Evolutionary conservation across 2,888 invertebrate species (phyloP), one percentile per base, ranked within the genome.

Genomic region (Volucella bombylans): DNA sequence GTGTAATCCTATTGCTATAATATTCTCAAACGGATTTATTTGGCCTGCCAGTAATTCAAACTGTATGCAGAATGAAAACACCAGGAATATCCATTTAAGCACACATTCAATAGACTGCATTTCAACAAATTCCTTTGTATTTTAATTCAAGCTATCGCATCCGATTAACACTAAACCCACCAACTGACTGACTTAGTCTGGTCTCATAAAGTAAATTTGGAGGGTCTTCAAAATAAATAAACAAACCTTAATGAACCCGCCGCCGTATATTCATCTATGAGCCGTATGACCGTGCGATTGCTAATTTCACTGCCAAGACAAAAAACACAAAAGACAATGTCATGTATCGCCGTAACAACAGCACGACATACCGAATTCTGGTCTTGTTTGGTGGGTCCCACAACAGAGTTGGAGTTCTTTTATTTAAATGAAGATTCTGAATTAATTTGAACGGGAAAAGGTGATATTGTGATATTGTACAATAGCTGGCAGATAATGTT

Each of bases 1-100:
- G 23, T 86, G 86, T 49, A 86, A 39, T 64, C 86, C 86, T 8
- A 82, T 31, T 15, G 74, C 11, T 6, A 72, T 8, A 15, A 86
- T 52, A 67, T 45, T 76, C 2, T 82, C 68, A n/a, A 62, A 50
- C 18, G 72, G 65, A 23, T 52, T 18, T 8, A 14, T 54, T 49
- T 55, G 41, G n/a, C 49, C 61, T 43, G 61, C 1, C 31, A 69
- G 39, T 69, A 68, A 45, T 47, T 47, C 59, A 8, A 65, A 41
- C 47, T 55, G 43, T n/a, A 11, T 15, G 8, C 6, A 52, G 6
- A 74, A 2, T 10, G 69, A 18, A 31, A 82, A 23, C 43, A 59
- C 18, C 57, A 76, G 38, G 10, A 74, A 10, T 15, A 59, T 45
- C 3, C 57, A 69, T n/a, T 9, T 57, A 4, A 57, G 12, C 9